phyloP scores from a whole-genome alignment of 1,140 invertebrate species.

The Sarcophaga peregrina region DNA sequence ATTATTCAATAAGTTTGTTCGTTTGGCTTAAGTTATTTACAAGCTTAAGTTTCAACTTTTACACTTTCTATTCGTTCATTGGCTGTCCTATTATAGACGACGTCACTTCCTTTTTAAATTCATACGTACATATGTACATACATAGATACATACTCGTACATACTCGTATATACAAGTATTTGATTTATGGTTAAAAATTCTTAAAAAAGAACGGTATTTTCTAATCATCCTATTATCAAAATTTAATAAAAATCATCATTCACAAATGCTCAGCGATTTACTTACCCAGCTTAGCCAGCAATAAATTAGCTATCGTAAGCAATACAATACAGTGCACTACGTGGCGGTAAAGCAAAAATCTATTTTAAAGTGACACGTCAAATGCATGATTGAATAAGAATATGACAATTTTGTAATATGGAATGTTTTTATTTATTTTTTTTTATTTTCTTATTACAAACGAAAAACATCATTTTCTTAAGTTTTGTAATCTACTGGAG shows the following conservation, averaged over 20 bases:
- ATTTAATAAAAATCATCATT: neutral
- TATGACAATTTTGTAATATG: too few relatives aligned
- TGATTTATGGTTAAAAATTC: neutral
- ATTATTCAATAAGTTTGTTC: slow-evolving; percentile 61
- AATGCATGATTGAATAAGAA: neutral
- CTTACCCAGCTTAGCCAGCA: too few relatives aligned
- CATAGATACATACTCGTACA: too few relatives aligned
- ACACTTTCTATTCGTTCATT: neutral
- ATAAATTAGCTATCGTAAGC: neutral
- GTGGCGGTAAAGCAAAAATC: neutral
- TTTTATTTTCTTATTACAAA: too few relatives aligned
- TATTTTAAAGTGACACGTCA: neutral
- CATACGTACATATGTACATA: too few relatives aligned
- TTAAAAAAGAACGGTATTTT: too few relatives aligned
- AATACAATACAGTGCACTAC: neutral
- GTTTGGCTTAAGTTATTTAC: slow-evolving; percentile 67
- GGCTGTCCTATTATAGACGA: neutral
- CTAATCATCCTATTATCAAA: too few relatives aligned
- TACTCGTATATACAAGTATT: neutral
- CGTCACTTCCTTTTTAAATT: neutral
- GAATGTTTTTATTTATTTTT: too few relatives aligned
- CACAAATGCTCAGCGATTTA: neutral
- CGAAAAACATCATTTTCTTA: too few relatives aligned
- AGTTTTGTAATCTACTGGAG: too few relatives aligned
- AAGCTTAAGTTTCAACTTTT: slow-evolving; percentile 49